Evolutionary conservation across 37 sponge, comb jelly and placozoan genomes (phyloP).

Genomic region (Crambe crambe): DNA sequence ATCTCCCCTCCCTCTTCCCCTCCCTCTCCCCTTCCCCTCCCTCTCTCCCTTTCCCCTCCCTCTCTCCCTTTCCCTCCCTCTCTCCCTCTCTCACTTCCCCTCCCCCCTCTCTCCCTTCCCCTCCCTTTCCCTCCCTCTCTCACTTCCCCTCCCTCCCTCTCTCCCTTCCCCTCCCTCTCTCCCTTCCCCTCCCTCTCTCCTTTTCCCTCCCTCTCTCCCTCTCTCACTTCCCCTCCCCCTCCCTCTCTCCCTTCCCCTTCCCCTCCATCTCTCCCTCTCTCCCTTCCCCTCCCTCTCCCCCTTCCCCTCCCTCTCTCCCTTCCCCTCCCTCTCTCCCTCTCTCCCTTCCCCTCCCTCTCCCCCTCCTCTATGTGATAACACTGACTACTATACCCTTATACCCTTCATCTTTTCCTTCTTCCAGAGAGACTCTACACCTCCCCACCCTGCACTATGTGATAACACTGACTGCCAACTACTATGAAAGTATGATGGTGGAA

Average conservation of each 20-base stretch:
- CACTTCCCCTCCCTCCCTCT: not conserved
- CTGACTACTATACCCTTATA: too few relatives aligned
- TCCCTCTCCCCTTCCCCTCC: not conserved
- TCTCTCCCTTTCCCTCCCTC: not conserved
- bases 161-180: constrained; percentile 5
- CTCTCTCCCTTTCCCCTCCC: not conserved
- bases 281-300: not conserved
- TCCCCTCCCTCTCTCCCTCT: not conserved
- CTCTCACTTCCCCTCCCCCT: too few relatives aligned
- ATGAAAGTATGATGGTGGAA: constrained; percentile 75
- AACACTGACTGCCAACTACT: constrained; percentile 61
- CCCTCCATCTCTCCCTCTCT: not conserved
- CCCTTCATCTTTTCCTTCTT: not conserved
- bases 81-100: not conserved
- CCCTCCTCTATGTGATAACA: not conserved
- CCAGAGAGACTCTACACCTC: constrained; percentile 74
- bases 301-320: not conserved
- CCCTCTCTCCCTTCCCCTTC: too few relatives aligned
- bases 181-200: constrained; percentile 28
- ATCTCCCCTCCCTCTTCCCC: not conserved
- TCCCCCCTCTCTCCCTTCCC: constrained; percentile 1
- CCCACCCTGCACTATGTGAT: constrained; percentile 68
- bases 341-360: not conserved
- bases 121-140: not conserved
- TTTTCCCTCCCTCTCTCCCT: constrained; percentile 4